Percentiles rank a stretch among this genome's conserved stretches.
These are phyloP conservation scores for Gymnodraco acuticeps DNA, from an alignment of 2,797 vertebrate genomes.

Conservation along the genomic window DNA sequence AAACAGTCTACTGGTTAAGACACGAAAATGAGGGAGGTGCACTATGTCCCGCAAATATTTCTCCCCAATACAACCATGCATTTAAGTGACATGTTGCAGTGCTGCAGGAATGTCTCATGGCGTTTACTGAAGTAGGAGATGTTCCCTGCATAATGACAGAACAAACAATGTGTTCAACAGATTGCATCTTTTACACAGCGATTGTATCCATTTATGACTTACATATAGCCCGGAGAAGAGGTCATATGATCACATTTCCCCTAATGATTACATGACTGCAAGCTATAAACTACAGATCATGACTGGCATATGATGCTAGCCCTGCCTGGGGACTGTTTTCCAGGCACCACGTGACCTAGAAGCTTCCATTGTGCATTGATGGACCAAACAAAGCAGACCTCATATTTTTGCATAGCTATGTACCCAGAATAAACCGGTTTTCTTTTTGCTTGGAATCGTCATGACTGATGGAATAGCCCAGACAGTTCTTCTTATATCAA, in stretches of 20 bases:
- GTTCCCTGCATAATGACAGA: not conserved
- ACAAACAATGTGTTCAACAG: not conserved
- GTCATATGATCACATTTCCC: not conserved
- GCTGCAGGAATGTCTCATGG: not conserved
- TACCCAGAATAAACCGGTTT: no score
- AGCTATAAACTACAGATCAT: not conserved
- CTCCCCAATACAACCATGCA: not conserved
- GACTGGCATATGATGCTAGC: not conserved
- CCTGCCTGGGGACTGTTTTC: conserved; percentile 4
- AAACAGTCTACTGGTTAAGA: not conserved
- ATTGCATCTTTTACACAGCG: conserved; percentile 13
- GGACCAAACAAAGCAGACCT: not conserved
- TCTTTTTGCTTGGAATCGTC: not conserved
- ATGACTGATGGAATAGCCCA: not conserved
- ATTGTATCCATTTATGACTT: not conserved
- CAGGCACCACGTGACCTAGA: not conserved
- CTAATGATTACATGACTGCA: not conserved
- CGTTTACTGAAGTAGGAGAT: not conserved
- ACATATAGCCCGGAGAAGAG: not conserved
- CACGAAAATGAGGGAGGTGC: not conserved
- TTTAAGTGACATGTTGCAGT: not conserved
- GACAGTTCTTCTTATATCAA: not conserved
- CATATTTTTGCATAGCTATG: not conserved
- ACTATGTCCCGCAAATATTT: not conserved
- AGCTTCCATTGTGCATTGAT: not conserved